A percentile compares a stretch with the other conserved stretches of the same genome.
phyloP scores from a whole-genome alignment of 2,888 invertebrate species.

The Xylota segnis region DNA sequence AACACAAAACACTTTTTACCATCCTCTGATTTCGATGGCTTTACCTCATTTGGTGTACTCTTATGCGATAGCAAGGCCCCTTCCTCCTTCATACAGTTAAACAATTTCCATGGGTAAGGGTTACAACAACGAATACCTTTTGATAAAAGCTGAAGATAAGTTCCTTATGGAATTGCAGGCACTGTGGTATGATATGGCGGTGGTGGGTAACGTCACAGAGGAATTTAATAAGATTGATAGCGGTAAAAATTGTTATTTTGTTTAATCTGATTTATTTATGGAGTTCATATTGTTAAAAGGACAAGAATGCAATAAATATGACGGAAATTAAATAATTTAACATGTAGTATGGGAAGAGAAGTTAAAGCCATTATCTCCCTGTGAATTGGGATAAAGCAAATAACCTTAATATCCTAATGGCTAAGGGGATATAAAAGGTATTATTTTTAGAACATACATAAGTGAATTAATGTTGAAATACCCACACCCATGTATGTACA shows the following conservation, averaged over 20 bases:
- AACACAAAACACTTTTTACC: conserved; percentile 22
- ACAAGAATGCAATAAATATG: not conserved
- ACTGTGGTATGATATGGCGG: not conserved
- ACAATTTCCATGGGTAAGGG: conserved; percentile 9
- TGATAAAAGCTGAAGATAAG: conserved; percentile 11
- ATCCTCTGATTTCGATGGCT: conserved; percentile 49
- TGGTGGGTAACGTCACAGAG: conserved; percentile 7
- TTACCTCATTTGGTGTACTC: conserved; percentile 19
- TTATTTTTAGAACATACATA: not conserved
- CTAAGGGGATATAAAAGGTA: not conserved
- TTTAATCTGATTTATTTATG: conserved; percentile 39
- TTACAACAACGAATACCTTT: conserved; percentile 16
- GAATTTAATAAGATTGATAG: conserved; percentile 37
- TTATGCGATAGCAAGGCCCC: not conserved
- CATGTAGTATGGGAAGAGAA: not conserved
- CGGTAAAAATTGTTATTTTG: conserved; percentile 9
- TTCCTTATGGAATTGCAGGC: not conserved
- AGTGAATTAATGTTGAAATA: not conserved
- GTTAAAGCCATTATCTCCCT: not conserved
- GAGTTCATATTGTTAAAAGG: not conserved
- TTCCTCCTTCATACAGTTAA: not conserved
- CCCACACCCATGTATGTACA: not conserved
- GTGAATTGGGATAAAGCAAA: not conserved
- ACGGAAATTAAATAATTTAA: not conserved
- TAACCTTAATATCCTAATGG: conserved; percentile 3